Conservation (phyloP, 2,113 vertebrate species). For the Copsychus sechellarum region DNA sequence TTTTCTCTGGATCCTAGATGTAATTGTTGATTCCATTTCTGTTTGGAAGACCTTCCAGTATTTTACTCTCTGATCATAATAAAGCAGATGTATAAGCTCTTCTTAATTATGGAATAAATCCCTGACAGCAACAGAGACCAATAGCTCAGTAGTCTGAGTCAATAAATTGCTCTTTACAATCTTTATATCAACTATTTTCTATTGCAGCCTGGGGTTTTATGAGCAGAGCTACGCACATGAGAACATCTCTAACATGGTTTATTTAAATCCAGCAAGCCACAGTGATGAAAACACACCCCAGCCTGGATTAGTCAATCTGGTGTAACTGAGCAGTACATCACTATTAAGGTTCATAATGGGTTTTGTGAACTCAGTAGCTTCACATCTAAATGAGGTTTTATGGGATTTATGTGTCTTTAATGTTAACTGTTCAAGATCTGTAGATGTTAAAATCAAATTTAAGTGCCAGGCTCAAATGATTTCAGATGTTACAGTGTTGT, state of each 20-base stretch:
- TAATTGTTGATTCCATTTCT: not conserved
- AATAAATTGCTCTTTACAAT: not conserved
- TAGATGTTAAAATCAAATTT: constrained; percentile 66
- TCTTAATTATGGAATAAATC: constrained; percentile 35
- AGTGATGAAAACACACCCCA: constrained; percentile 11
- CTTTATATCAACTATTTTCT: constrained; percentile 7
- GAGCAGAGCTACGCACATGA: not conserved
- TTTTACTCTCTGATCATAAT: not conserved
- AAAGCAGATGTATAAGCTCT: not conserved
- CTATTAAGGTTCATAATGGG: constrained; percentile 69
- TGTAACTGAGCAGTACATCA: constrained; percentile 48
- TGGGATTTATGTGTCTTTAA: constrained; percentile 66
- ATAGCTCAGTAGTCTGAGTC: not conserved
- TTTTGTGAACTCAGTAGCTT: constrained; percentile 69
- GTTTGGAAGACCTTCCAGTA: not conserved
- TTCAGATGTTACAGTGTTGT: constrained; percentile 46
- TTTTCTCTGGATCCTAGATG: not conserved
- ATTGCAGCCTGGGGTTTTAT: not conserved
- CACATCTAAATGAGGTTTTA: constrained; percentile 65
- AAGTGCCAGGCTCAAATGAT: constrained; percentile 26
- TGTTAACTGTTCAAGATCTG: constrained; percentile 69
- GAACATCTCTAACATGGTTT: not conserved
- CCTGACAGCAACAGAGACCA: not conserved
- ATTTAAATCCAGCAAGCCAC: constrained; percentile 25
- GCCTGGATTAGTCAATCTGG: constrained; percentile 57